These are phyloP conservation scores for Schizothorax lantsangensis DNA, from an alignment of 2,797 vertebrate genomes.

Conservation along the genomic window DNA sequence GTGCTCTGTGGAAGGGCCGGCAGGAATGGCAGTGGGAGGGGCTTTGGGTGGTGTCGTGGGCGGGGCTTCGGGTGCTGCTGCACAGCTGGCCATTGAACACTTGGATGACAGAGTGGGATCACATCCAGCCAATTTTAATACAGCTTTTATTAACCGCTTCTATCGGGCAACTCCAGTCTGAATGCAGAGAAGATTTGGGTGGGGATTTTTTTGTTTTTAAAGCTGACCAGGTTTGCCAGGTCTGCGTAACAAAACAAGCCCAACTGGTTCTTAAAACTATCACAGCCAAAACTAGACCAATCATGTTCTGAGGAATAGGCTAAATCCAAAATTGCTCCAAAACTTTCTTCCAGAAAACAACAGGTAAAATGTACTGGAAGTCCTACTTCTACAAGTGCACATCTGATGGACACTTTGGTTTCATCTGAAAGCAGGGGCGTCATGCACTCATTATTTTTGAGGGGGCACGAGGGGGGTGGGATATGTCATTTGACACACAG, in stretches of 20 bases:
- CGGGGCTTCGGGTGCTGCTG: constrained; percentile 74
- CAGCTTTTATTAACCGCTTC: constrained; percentile 79
- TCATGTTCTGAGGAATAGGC: background rate
- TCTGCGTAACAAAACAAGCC: background rate
- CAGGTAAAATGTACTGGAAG: too few relatives aligned
- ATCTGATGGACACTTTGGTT: too few relatives aligned
- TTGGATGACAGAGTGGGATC: constrained; percentile 74
- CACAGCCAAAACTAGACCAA: background rate
- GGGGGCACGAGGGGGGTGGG: too few relatives aligned
- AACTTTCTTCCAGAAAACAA: too few relatives aligned
- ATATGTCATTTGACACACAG: too few relatives aligned
- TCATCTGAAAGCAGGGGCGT: too few relatives aligned
- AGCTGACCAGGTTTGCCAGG: background rate
- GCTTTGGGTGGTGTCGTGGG: constrained; percentile 71
- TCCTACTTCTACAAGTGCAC: too few relatives aligned
- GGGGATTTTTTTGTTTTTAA: background rate
- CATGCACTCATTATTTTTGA: too few relatives aligned
- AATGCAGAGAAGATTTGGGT: background rate
- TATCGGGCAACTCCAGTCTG: constrained; percentile 66
- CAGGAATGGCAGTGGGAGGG: constrained; percentile 72
- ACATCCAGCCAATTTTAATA: constrained; percentile 75
- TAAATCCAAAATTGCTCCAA: background rate
- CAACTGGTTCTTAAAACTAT: too few relatives aligned
- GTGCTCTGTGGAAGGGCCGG: constrained; percentile 75
- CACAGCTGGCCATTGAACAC: constrained; percentile 77